Evolutionary conservation across 2,113 vertebrate species (phyloP).

Genomic region (Stictonetta naevosa): DNA sequence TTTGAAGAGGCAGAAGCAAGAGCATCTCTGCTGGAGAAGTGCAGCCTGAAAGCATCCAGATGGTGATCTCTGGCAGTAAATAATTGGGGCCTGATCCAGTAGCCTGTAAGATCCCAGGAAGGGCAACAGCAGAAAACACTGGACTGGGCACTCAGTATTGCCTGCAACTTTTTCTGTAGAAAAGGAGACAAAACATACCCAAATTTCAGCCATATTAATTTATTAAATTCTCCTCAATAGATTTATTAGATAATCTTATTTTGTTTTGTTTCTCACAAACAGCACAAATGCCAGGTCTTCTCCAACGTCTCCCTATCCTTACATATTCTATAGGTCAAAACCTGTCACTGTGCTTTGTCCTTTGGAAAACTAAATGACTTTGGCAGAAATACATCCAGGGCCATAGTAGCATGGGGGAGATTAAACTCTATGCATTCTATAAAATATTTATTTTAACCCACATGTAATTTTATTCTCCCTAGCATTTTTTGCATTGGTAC

Average conservation of each 20-base stretch:
- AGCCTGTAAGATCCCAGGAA: not conserved
- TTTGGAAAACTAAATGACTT: not conserved
- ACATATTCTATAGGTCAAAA: not conserved
- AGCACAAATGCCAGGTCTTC: rapidly evolving
- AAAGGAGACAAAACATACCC: not conserved
- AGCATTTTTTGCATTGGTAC: not conserved
- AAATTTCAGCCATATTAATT: not conserved
- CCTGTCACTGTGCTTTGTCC: rapidly evolving
- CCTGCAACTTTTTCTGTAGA: not conserved
- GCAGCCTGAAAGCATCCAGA: not conserved
- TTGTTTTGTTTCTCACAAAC: not conserved
- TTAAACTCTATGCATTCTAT: not conserved
- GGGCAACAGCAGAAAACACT: rapidly evolving
- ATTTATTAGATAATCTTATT: not conserved
- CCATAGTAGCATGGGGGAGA: not conserved
- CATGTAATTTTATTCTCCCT: not conserved
- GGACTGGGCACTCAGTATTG: rapidly evolving
- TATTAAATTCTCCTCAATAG: not conserved
- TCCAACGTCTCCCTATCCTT: not conserved
- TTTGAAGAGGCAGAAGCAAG: not conserved
- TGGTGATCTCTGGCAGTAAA: not conserved
- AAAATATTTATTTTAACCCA: not conserved
- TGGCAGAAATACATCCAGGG: not conserved
- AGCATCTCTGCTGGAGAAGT: not conserved
- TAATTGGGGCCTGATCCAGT: not conserved